Base-by-base conservation (phyloP, 2,797 vertebrate genomes). In the Chelidonichthys spinosus region DNA sequence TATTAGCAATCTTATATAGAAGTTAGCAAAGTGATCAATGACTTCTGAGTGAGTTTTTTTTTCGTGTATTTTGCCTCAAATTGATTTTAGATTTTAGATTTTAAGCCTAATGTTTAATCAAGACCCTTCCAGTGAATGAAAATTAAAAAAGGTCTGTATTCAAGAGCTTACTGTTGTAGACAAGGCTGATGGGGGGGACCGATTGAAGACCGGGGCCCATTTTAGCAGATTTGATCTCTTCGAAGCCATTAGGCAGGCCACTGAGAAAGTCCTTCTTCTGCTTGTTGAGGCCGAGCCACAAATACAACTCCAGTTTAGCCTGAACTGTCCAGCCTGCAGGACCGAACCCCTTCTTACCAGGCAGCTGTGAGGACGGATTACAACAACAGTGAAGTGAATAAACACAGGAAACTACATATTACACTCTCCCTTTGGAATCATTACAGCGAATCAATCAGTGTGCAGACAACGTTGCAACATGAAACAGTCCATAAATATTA, bases 281-380 rank as follows among this genome's bases (percentile, higher is more conserved):
- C 84, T 98, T 99, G 93, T 94, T 97, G 81, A 99, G 94, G 14
- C 98, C 97, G 62, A 99, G 93, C 98, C 98, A 99, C 74, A 99
- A 86, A 89, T 99, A 99, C 56, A 98, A 85, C 92, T 99, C 98
- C 93, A 99, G 93, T 85, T 99, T 99, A 56, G 97, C 96, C 87
- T 99, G 98, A 37, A 99, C 97, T 0, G 97, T 97, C 98, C 97
- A 99, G 56, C 98, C 98, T 0, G 96, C 97, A 0, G 96, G 95
- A 18, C 98, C 98, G 0, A 99, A 98, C 0, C 97, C 96, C 59
- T 96, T 94, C 87, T 98, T 99, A 58, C 98, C 98, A 0, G 98
- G 98, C 4, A 99, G 92, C 98, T 99, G 91, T 5, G 44, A 72
- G 74, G 43, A 84, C 11, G 84, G 3, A 56, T 67, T 10, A 66